phyloP scores from a whole-genome alignment of 2,113 vertebrate genomes.

The Grallaria varia region DNA sequence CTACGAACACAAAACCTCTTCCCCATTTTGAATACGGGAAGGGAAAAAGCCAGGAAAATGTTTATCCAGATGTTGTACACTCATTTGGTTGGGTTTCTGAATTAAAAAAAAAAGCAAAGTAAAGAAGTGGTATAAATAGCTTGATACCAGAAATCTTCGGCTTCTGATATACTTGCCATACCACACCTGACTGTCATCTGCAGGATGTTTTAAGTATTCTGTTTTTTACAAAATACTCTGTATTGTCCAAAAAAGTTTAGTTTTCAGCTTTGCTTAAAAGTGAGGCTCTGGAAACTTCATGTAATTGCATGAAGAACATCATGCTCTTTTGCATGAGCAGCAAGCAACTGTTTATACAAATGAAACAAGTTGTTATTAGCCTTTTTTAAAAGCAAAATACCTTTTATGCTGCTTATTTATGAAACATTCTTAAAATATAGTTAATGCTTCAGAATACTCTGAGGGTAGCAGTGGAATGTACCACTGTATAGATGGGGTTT shows the following conservation, averaged over 20 bases:
- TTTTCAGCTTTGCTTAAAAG: background rate
- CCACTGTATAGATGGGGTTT: background rate
- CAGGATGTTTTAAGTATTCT: fast-evolving
- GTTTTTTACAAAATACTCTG: background rate
- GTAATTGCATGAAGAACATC: background rate
- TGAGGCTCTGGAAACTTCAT: background rate
- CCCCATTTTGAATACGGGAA: background rate
- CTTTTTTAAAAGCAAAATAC: background rate
- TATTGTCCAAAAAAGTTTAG: background rate
- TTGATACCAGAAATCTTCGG: background rate
- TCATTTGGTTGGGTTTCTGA: background rate
- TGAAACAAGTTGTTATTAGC: background rate
- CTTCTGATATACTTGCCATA: background rate
- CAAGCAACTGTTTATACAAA: background rate
- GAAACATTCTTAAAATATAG: background rate
- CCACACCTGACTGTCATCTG: background rate
- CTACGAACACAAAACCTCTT: background rate
- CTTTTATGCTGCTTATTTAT: background rate
- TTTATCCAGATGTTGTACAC: background rate
- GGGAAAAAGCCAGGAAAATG: background rate
- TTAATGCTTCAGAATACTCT: background rate
- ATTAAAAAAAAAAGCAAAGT: background rate
- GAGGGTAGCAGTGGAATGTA: background rate
- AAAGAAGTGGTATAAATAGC: background rate
- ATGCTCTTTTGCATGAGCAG: background rate